A percentile compares a stretch with the other conserved stretches of the same genome.
Conservation (phyloP, 2,888 invertebrate genomes). For the Eristalis arbustorum region DNA sequence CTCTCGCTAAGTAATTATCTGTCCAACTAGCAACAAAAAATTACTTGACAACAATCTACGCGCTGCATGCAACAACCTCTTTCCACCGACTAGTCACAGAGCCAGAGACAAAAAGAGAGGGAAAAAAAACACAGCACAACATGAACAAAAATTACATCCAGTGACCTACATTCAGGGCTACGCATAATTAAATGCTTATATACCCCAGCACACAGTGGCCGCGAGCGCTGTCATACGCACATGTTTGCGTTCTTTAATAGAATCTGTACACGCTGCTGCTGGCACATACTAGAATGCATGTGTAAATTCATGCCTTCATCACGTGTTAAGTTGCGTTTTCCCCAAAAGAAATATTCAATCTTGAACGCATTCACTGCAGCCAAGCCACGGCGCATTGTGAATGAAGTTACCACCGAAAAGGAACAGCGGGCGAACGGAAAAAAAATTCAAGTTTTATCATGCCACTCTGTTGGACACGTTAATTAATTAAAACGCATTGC, state of each 20-base stretch:
- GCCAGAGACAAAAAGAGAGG: not conserved
- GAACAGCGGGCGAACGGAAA: constrained; percentile 18
- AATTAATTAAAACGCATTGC: constrained; percentile 69
- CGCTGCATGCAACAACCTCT: constrained; percentile 39
- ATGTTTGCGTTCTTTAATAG: constrained; percentile 32
- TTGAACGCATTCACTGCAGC: constrained; percentile 58
- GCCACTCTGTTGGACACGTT: constrained; percentile 58
- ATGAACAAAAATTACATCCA: constrained; percentile 63
- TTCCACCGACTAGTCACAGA: constrained; percentile 38
- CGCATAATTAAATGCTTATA: constrained; percentile 64
- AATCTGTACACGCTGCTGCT: not conserved
- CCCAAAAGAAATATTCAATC: constrained; percentile 21
- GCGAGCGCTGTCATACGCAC: constrained; percentile 15
- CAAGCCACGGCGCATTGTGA: constrained; percentile 33
- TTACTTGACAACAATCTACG: constrained; percentile 20
- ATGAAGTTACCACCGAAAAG: constrained; percentile 32
- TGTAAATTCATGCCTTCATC: constrained; percentile 1
- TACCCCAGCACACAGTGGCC: constrained; percentile 21
- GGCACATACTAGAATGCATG: constrained; percentile 8
- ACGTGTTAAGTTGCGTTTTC: constrained; percentile 21
- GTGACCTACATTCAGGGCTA: constrained; percentile 60
- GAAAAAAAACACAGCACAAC: not conserved
- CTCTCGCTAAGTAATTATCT: not conserved
- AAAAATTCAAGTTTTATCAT: constrained; percentile 41
- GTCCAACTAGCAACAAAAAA: constrained; percentile 7